Conservation (phyloP, 2,113 vertebrate species). For the Sarotherodon lohbergeri region DNA sequence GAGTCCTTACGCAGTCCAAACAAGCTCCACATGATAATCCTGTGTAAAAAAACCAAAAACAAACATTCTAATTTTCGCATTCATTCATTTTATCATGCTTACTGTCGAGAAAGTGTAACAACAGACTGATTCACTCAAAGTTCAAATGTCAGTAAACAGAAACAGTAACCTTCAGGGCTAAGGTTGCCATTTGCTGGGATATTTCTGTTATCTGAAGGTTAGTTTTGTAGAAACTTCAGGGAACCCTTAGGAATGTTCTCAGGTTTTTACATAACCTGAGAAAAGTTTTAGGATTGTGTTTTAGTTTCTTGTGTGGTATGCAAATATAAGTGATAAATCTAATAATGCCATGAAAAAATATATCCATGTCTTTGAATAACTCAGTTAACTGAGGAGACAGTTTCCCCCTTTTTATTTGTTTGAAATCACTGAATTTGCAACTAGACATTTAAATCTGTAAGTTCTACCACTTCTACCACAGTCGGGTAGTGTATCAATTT, state of each 20-base stretch:
- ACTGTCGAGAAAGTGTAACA: background rate
- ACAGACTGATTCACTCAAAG: background rate
- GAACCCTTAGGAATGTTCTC: background rate
- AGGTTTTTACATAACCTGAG: background rate
- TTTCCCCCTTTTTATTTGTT: background rate
- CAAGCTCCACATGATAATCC: constrained; percentile 80
- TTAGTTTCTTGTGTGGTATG: background rate
- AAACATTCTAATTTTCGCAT: accelerated
- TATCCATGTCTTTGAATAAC: background rate
- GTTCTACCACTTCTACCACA: background rate
- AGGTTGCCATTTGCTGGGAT: background rate
- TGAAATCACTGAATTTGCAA: background rate
- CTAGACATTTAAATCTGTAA: background rate
- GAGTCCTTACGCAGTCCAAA: constrained; percentile 84
- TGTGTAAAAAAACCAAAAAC: background rate
- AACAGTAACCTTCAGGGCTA: background rate
- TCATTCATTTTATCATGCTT: background rate
- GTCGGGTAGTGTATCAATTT: background rate
- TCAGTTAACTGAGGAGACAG: background rate
- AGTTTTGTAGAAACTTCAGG: background rate
- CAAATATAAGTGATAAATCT: background rate
- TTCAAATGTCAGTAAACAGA: background rate
- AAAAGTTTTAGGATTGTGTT: background rate
- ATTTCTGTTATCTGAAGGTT: background rate
- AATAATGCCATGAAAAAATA: background rate